A percentile compares a stretch with the other conserved stretches of the same genome.
phyloP scores from a whole-genome alignment of 2,113 vertebrate species.

The Ptychochromis oligacanthus region DNA sequence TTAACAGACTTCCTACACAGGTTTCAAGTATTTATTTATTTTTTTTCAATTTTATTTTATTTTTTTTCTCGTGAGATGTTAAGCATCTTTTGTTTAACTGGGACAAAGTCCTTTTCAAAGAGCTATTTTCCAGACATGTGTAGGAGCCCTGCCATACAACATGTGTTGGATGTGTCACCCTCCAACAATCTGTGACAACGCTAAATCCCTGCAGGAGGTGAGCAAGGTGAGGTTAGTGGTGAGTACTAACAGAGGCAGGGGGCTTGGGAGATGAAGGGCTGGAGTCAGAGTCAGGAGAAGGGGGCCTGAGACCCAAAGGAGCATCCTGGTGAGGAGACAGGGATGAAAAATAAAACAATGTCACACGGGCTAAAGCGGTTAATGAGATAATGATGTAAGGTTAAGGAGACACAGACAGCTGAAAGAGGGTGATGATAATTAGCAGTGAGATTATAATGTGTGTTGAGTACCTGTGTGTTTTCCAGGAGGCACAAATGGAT shows the following conservation, averaged over 20 bases:
- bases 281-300: slow-evolving; percentile 87
- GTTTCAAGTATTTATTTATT: not conserved
- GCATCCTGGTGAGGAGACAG: slow-evolving; percentile 81
- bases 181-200: not conserved
- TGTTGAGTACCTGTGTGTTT: slow-evolving; percentile 1
- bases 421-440: slow-evolving; percentile 29
- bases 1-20: slow-evolving; percentile 36
- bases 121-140: not conserved
- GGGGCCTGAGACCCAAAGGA: slow-evolving; percentile 81
- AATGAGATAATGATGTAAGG: slow-evolving; percentile 40
- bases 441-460: slow-evolving; percentile 25
- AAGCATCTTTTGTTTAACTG: not conserved
- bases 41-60: no score
- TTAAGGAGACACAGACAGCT: slow-evolving; percentile 10
- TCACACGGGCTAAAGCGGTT: slow-evolving; percentile 45
- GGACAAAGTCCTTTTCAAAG: not conserved
- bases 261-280: slow-evolving; percentile 90
- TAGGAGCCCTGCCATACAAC: slow-evolving; percentile 39
- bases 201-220: not conserved
- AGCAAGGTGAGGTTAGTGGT: slow-evolving; percentile 2
- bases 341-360: slow-evolving; percentile 23
- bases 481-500: not conserved
- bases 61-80: not conserved
- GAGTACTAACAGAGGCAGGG: slow-evolving; percentile 90
- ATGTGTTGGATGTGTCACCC: not conserved